Evolutionary conservation across 1,140 invertebrate species (phyloP).

Genomic region (Thereuonema tuberculata): DNA sequence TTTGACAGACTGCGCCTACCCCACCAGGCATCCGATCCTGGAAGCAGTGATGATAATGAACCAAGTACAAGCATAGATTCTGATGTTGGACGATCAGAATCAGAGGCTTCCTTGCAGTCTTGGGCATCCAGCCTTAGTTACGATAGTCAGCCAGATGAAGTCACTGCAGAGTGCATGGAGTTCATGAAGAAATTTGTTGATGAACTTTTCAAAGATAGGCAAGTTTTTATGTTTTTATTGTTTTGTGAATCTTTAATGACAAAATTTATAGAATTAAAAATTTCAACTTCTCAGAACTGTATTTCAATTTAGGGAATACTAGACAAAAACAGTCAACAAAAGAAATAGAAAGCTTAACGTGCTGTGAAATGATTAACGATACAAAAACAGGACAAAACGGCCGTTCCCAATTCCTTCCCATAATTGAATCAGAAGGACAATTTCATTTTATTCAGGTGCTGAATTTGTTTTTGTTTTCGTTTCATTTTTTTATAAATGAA

Average conservation of each 20-base stretch:
- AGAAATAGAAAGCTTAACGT: too few species aligned
- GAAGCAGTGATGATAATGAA: constrained; percentile 1
- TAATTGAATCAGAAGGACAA: too few species aligned
- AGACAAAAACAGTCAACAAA: background rate
- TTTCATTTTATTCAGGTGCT: too few species aligned
- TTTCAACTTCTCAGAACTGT: too few species aligned
- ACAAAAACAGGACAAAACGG: too few species aligned
- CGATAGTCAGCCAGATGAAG: constrained; percentile 52
- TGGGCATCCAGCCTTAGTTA: constrained; percentile 55
- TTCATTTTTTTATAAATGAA: too few species aligned
- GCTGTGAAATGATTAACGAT: too few species aligned
- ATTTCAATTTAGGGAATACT: too few species aligned
- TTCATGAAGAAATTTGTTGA: constrained; percentile 59
- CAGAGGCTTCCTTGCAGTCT: constrained; percentile 52
- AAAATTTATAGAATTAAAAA: constrained; percentile 4
- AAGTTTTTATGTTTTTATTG: constrained; percentile 15
- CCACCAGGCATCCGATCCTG: background rate
- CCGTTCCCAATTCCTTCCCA: too few species aligned
- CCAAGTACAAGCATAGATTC: constrained; percentile 1
- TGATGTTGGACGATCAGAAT: constrained; percentile 34
- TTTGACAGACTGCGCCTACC: background rate
- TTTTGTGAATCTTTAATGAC: background rate
- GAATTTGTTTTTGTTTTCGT: too few species aligned
- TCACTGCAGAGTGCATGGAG: constrained; percentile 40
- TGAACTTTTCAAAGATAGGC: constrained; percentile 44